phyloP scores from a whole-genome alignment of 2,888 invertebrate species.

The Leptothorax acervorum region DNA sequence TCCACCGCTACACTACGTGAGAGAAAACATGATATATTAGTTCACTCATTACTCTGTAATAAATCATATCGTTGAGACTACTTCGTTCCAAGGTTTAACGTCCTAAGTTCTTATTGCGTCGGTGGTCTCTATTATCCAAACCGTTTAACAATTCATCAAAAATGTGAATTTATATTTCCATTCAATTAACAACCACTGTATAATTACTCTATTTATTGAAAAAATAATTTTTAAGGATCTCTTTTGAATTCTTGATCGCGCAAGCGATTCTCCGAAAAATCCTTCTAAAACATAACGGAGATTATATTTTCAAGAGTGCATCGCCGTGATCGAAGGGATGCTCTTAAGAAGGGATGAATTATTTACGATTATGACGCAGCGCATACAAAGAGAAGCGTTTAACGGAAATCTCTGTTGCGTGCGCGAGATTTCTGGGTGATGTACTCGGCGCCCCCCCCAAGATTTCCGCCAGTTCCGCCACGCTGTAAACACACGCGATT shows the following conservation, averaged over 20 bases:
- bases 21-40: constrained; percentile 32
- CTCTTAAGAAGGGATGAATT: constrained; percentile 26
- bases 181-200: neutral
- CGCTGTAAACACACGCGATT: constrained; percentile 57
- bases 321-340: constrained; percentile 18
- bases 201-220: neutral
- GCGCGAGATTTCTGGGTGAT: constrained; percentile 44
- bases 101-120: neutral
- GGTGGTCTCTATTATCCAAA: neutral
- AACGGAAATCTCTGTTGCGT: constrained; percentile 53
- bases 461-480: constrained; percentile 51
- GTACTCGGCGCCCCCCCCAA: constrained; percentile 50
- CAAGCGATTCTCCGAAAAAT: neutral
- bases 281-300: neutral
- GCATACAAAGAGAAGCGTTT: neutral
- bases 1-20: neutral
- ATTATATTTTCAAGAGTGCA: constrained; percentile 8
- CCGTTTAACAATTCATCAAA: neutral
- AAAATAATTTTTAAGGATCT: neutral
- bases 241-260: neutral
- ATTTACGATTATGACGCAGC: constrained; percentile 35
- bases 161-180: neutral
- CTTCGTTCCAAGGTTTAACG: neutral
- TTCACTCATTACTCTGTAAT: constrained; percentile 23
- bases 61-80: constrained; percentile 23